Conservation (phyloP, 2,113 vertebrate species). For the Ariopsis seemanni region DNA sequence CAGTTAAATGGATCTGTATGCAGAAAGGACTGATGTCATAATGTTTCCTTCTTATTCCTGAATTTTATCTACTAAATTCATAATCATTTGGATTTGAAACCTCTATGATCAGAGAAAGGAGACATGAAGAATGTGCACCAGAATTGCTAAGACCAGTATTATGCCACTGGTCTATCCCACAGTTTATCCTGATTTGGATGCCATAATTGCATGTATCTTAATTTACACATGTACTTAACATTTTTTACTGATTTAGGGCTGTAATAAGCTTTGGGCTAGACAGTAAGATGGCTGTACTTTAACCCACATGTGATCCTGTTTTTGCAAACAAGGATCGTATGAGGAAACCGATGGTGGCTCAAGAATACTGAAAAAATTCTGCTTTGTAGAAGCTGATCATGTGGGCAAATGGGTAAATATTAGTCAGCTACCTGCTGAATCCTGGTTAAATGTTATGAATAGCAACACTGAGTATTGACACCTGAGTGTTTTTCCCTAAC, state of each 20-base stretch:
- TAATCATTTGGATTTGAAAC: neutral
- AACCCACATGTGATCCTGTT: conserved; percentile 65
- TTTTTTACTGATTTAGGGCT: conserved; percentile 36
- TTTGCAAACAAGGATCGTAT: conserved; percentile 24
- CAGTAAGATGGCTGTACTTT: conserved; percentile 55
- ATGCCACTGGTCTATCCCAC: neutral
- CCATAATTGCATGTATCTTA: conserved; percentile 7
- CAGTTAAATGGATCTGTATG: neutral
- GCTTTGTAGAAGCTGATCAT: neutral
- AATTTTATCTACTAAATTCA: neutral
- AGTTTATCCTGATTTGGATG: neutral
- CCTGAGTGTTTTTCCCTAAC: conserved; percentile 47
- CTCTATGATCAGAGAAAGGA: neutral
- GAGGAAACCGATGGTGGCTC: neutral
- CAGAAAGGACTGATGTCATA: neutral
- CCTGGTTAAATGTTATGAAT: neutral
- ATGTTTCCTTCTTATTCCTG: neutral
- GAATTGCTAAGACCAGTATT: neutral
- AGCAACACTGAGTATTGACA: conserved; percentile 49
- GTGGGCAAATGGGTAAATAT: neutral
- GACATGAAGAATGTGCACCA: neutral
- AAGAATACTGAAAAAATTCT: neutral
- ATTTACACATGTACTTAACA: conserved; percentile 32
- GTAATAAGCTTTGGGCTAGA: neutral
- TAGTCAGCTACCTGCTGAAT: neutral